These are phyloP conservation scores for Tetranychus truncatus DNA, from an alignment of 2,888 invertebrate genomes.

Conservation along the genomic window DNA sequence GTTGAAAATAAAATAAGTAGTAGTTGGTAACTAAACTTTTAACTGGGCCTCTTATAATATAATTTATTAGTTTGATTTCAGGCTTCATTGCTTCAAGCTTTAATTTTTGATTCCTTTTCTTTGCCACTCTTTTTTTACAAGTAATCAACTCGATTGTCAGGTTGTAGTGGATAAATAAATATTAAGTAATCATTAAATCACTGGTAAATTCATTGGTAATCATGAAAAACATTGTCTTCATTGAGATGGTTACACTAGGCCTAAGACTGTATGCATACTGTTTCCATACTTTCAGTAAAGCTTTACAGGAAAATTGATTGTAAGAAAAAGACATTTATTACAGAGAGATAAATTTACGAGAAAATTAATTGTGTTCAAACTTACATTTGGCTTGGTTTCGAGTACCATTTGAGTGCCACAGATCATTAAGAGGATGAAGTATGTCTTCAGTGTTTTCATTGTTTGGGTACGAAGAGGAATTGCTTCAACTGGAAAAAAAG, in stretches of 20 bases:
- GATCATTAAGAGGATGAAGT: too few relatives aligned
- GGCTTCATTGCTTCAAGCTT: background rate
- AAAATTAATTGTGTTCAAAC: too few relatives aligned
- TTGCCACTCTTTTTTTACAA: background rate
- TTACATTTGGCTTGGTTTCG: too few relatives aligned
- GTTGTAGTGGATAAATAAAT: background rate
- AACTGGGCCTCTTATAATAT: background rate
- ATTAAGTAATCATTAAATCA: background rate
- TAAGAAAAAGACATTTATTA: too few relatives aligned
- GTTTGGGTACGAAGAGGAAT: background rate
- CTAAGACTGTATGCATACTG: too few relatives aligned
- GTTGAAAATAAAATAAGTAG: background rate
- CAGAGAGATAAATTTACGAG: too few relatives aligned
- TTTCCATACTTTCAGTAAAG: too few relatives aligned
- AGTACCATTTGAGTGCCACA: too few relatives aligned
- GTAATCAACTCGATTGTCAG: conserved; percentile 1
- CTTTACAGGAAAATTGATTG: too few relatives aligned
- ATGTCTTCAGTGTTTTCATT: background rate
- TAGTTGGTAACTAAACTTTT: background rate
- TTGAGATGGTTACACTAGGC: too few relatives aligned
- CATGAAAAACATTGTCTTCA: too few relatives aligned
- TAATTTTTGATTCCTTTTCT: background rate
- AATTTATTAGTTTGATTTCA: background rate
- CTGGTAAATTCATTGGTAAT: background rate
- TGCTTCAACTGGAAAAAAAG: background rate